Percentiles rank a stretch among this genome's conserved stretches.
Conservation (phyloP, 2,888 invertebrate genomes). For the Serrognathus titanus region DNA sequence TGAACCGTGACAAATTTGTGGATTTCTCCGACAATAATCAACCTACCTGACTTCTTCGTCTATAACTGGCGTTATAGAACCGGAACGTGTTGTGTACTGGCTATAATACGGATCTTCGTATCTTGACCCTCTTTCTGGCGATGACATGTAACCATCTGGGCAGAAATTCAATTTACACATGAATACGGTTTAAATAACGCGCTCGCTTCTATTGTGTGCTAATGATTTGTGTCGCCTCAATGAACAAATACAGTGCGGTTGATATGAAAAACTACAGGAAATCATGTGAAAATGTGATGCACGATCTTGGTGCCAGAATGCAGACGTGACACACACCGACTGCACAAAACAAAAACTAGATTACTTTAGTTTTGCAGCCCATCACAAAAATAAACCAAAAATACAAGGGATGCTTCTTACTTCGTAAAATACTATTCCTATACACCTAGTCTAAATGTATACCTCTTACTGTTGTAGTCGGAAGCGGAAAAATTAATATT, state of each 20-base stretch:
- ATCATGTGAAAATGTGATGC: no score
- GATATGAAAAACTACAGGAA: no score
- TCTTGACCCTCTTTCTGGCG: constrained; percentile 74
- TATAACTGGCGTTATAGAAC: constrained; percentile 83
- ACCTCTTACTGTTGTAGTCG: no score
- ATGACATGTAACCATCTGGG: constrained; percentile 79
- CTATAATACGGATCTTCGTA: constrained; percentile 88
- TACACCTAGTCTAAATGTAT: not conserved
- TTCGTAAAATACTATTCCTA: constrained; percentile 5
- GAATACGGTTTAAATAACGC: no score
- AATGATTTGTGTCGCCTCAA: no score
- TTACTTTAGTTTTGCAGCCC: constrained; percentile 18
- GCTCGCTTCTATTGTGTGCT: no score
- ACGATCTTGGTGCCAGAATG: not conserved
- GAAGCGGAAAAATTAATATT: no score
- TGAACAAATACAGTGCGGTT: no score
- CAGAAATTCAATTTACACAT: not conserved
- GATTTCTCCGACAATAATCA: not conserved
- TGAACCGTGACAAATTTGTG: no score
- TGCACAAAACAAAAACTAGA: constrained; percentile 16
- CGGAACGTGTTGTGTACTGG: constrained; percentile 68
- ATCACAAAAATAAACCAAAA: constrained; percentile 13
- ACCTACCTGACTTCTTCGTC: constrained; percentile 82
- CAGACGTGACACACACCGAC: constrained; percentile 12
- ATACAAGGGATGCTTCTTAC: not conserved